Evolutionary conservation across 2,113 vertebrate species (phyloP), one percentile per base, ranked within the genome.

Genomic region (Riparia riparia): DNA sequence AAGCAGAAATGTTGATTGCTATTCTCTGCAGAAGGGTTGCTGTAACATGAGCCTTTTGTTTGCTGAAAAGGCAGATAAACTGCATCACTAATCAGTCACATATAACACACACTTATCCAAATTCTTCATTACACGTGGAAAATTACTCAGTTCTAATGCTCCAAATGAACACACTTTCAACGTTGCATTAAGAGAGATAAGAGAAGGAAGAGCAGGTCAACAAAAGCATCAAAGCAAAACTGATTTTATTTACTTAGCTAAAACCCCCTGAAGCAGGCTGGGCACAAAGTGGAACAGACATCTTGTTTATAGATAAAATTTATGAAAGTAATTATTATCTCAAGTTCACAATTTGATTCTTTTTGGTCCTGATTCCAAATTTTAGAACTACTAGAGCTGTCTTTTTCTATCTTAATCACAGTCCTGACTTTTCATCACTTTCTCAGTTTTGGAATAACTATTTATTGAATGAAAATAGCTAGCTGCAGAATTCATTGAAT

Each of bases 21-120:
- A 7, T 70, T 71, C 80, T 81, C 64, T 89, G 80, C 24, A 71
- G 58, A 93, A 86, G 29, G 13, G 44, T 5, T 95, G 51, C 39
- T 93, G 82, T 74, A 93, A 93, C 76, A 51, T 9, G 21, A 95
- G 51, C 51, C 44, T 90, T 93, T 66, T 89, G 77, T 93, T 89
- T 93, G 88, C 50, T 39, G 12, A 86, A 80, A 20, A 74, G 39
- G 32, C 93, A 92, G 72, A 80, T 83, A 83, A 94, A 87, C 91
- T 70, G 88, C 76, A 90, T 25, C 54, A 87, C 84, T 94, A 93
- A 90, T 87, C 82, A 65, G 51, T 22, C 4, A 2, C 69, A 82
- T 66, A 32, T 9, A 90, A 81, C 32, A 92, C 50, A 83, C 25
- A 44, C 47, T 80, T 77, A 77, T 5, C 39, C 56, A 66, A 78